Evolutionary conservation across 2,888 invertebrate species (phyloP), one percentile per base, ranked within the genome.

Genomic region (Macrosiphum euphorbiae): DNA sequence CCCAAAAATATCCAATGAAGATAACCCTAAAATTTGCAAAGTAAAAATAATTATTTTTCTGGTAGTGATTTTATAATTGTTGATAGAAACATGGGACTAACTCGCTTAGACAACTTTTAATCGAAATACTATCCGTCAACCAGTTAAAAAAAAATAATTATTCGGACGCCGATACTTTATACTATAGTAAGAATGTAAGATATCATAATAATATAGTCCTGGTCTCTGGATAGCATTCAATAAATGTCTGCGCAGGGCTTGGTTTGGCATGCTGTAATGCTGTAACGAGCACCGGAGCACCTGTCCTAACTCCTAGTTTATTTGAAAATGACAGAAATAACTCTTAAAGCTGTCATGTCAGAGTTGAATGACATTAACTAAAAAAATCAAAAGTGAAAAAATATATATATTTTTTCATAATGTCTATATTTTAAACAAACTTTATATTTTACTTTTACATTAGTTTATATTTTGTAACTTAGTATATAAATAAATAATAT

Each of bases 251-350:
- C 35, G 11, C 88, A 35, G 47, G 24, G 24, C 4, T 88, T 35
- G 11, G n/a, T 86, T 86, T 86, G 28, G n/a, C 52, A 52, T 55
- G 16, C 4, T 55, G 11, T n/a, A 20, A 50, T 87, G n/a, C 0
- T 61, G 1, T 78, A 35, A 35, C n/a, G 24, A 52, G 26, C 24
- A 58, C 58, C 26, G 3, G 58, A 47, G 20, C 1, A 50, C 50
- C 28, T 50, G 50, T 47, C 47, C 11, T 47, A 47, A 47, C 47
- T 52, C 55, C 11, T 41, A 26, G 41, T 55, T 88, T 35, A 41
- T 88, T 88, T 55, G 10, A 35, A 88, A 88, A 88, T 88, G 1
- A 88, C 35, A 52, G 35, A 88, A 88, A 88, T 88, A 88, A 11
- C 35, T 88, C 8, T 52, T 52, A 35, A n/a, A 88, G 52, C n/a